Conservation (phyloP, 2,888 invertebrate species). For the Aspidiotus destructor region DNA sequence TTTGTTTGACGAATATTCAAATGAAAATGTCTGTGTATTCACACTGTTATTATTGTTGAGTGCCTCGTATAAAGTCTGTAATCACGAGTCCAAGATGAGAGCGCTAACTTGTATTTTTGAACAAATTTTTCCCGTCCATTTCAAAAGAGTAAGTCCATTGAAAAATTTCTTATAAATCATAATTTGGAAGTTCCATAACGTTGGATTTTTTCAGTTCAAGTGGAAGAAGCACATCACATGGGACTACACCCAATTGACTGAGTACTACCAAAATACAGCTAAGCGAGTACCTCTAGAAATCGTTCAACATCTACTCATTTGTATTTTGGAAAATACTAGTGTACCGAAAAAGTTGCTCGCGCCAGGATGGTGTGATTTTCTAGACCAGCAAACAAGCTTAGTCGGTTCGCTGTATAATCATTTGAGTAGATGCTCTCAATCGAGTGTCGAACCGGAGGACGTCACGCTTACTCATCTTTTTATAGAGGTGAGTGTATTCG, state of each 20-base stretch:
- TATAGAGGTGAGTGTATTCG: slow-evolving; percentile 11
- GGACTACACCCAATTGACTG: not conserved
- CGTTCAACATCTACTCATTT: slow-evolving; percentile 11
- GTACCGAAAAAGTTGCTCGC: slow-evolving; percentile 6
- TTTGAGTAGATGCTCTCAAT: slow-evolving; percentile 8
- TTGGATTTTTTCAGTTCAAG: slow-evolving; percentile 8
- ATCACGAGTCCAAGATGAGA: slow-evolving; percentile 8
- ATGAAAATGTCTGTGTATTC: slow-evolving; percentile 15
- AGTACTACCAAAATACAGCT: slow-evolving; percentile 10
- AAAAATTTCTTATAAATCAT: not conserved
- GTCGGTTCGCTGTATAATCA: slow-evolving; percentile 14
- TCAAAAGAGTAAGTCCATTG: slow-evolving; percentile 12
- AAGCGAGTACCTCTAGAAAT: slow-evolving; percentile 18
- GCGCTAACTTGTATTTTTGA: slow-evolving; percentile 11
- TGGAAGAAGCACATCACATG: not conserved
- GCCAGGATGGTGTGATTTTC: slow-evolving; percentile 20
- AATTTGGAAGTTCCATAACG: not conserved
- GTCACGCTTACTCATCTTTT: not conserved
- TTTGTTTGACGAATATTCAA: not conserved
- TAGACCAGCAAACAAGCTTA: slow-evolving; percentile 10
- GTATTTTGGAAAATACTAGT: not conserved
- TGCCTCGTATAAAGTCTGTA: not conserved
- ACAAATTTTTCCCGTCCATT: slow-evolving; percentile 10
- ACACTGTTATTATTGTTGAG: slow-evolving; percentile 17
- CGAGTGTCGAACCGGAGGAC: not conserved